Evolutionary conservation across 2,888 invertebrate species (phyloP), one percentile per base, ranked within the genome.

Genomic region (Brachypalpus laphriformis): DNA sequence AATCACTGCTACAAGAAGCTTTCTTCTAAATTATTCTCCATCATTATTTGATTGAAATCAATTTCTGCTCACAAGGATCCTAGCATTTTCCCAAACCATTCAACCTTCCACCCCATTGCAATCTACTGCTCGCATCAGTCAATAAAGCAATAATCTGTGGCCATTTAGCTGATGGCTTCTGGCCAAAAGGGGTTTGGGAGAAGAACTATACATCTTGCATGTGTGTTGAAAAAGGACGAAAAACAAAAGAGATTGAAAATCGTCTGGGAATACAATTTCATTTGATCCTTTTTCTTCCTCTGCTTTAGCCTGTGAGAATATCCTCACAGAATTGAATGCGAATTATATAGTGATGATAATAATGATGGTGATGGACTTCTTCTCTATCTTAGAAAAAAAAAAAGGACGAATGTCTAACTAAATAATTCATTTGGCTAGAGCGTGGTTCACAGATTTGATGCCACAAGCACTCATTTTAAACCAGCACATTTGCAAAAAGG

Each of bases 71-170:
- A 70, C 77, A 71, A 66, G 63, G 40, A 59, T 66, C 18, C 68
- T 14, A 37, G 47, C 34, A 63, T 59, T 54, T 9, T 16, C 47
- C 22, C 34, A 42, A 18, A 14, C 51, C 31, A 42, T 51, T 16
- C 7, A 57, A 14, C 56, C 28, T 16, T 37, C 31, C 20, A 42
- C n/a, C 14, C 25, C 31, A 14, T 31, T 31, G 11, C 37, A 37
- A 25, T 16, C 40, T 63, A 77, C 47, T 63, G 45, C 65, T 80
- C 78, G 54, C 75, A 82, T 78, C 78, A 87, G 87, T 86, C 87
- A 87, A 86, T 87, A 82, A 86, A 87, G 87, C 80, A 82, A 86
- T 87, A 82, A 87, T 87, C 86, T 82, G 86, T 86, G 75, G 87
- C 87, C 87, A 87, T 87, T 87, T 87, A 87, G 86, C 51, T 86